phyloP scores from a whole-genome alignment of 2,888 invertebrate species.

The Lasioglossum oenotherae region DNA sequence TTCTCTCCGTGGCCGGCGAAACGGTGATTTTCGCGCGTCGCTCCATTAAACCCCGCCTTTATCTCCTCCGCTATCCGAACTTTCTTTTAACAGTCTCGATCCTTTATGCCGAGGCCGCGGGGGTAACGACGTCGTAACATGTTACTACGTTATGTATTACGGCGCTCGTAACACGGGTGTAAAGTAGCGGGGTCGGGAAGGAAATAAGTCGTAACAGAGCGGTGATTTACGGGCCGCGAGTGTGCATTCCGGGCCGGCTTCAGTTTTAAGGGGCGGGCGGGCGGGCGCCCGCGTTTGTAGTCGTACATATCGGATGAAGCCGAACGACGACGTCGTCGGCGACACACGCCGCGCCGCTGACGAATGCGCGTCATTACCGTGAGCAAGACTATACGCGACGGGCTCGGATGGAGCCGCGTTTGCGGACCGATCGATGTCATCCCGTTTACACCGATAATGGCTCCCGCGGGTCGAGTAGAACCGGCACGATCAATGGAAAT shows the following conservation, averaged over 20 bases:
- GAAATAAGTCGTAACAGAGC: slow-evolving; percentile 58
- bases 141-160: slow-evolving; percentile 66
- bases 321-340: slow-evolving; percentile 32
- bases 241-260: slow-evolving; percentile 50
- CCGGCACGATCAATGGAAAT: background rate
- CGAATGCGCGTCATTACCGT: slow-evolving; percentile 52
- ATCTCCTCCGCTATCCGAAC: slow-evolving; percentile 10
- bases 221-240: slow-evolving; percentile 64
- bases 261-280: slow-evolving; percentile 52
- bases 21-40: slow-evolving; percentile 37
- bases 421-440: slow-evolving; percentile 23
- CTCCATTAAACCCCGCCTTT: slow-evolving; percentile 48
- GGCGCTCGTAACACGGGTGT: slow-evolving; percentile 51
- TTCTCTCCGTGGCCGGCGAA: background rate
- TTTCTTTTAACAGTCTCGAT: slow-evolving; percentile 52
- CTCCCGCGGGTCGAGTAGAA: background rate
- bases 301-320: slow-evolving; percentile 42
- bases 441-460: background rate
- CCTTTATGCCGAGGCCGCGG: slow-evolving; percentile 31
- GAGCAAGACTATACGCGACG: slow-evolving; percentile 7
- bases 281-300: slow-evolving; percentile 26
- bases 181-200: slow-evolving; percentile 39
- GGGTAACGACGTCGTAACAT: slow-evolving; percentile 56
- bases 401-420: background rate
- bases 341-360: slow-evolving; percentile 21